Conservation (phyloP, 1,140 invertebrate genomes). For the Drosophila elegans region DNA sequence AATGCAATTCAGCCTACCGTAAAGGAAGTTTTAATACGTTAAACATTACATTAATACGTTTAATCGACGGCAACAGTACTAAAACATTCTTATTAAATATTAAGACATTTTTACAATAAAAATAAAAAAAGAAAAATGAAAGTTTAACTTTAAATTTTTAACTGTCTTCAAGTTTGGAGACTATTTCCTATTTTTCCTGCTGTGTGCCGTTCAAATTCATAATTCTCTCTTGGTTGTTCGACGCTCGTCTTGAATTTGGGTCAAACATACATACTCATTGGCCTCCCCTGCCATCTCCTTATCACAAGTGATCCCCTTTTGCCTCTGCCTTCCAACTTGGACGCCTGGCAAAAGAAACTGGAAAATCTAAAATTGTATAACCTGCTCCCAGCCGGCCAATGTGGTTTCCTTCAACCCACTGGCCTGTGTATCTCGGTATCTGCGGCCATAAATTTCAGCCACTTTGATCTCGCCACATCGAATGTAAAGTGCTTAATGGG, state of each 20-base stretch:
- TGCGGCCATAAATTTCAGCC: slow-evolving; percentile 73
- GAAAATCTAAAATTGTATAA: slow-evolving; percentile 80
- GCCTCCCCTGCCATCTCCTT: slow-evolving; percentile 44
- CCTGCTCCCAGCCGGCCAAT: slow-evolving; percentile 62
- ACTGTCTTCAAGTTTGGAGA: too few species aligned
- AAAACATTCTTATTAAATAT: too few species aligned
- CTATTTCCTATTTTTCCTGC: slow-evolving; percentile 3
- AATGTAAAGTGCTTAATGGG: slow-evolving; percentile 82
- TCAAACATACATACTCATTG: slow-evolving; percentile 83
- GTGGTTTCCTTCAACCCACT: slow-evolving; percentile 43
- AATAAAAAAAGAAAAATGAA: too few species aligned
- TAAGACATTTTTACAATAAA: too few species aligned
- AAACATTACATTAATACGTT: too few species aligned
- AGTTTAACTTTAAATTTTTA: too few species aligned
- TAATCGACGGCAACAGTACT: too few species aligned
- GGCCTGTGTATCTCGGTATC: slow-evolving; percentile 63
- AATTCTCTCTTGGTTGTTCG: slow-evolving; percentile 31
- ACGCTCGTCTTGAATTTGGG: slow-evolving; percentile 69
- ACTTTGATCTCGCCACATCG: slow-evolving; percentile 82
- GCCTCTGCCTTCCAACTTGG: slow-evolving; percentile 3
- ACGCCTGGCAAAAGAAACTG: slow-evolving; percentile 46
- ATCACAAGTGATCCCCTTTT: slow-evolving; percentile 14
- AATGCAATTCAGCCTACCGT: too few species aligned
- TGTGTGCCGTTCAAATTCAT: slow-evolving; percentile 42
- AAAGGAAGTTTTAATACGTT: too few species aligned